phyloP scores from a whole-genome alignment of 53 echinoderm and acorn worm genomes.

The Luidia sarsii region DNA sequence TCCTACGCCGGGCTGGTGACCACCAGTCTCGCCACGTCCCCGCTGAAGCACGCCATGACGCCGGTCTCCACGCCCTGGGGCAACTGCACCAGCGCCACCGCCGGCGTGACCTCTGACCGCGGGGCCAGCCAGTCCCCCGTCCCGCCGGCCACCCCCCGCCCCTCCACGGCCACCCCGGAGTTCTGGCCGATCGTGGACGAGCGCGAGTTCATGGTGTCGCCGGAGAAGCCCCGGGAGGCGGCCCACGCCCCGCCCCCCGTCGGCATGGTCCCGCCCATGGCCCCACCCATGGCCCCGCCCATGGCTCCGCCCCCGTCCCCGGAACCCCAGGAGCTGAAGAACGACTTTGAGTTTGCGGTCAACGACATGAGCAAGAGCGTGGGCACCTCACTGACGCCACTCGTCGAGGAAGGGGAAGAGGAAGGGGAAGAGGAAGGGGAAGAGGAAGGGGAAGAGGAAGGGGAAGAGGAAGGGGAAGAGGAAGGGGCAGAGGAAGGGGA shows the following conservation, averaged over 20 bases:
- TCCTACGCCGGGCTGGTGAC: constrained; percentile 29
- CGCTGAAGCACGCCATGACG: constrained; percentile 17
- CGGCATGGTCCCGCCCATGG: constrained; percentile 67
- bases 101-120: constrained; percentile 53
- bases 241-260: constrained; percentile 30
- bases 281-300: constrained; percentile 68
- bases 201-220: constrained; percentile 76
- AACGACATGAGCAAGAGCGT: constrained; percentile 66
- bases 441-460: neutral
- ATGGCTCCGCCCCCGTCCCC: constrained; percentile 96
- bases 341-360: constrained; percentile 57
- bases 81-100: constrained; percentile 53
- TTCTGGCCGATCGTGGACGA: constrained; percentile 92
- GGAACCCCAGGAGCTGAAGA: constrained; percentile 66
- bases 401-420: constrained; percentile 83
- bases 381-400: constrained; percentile 64
- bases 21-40: constrained; percentile 26
- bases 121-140: constrained; percentile 58
- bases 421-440: constrained; percentile 50
- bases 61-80: constrained; percentile 68
- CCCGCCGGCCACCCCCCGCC: constrained; percentile 60
- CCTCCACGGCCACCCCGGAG: constrained; percentile 77
- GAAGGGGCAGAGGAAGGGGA: neutral
- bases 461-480: neutral
- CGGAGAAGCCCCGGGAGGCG: constrained; percentile 54